These are phyloP conservation scores for Ceyx melanurus DNA, from an alignment of 2,113 vertebrate genomes.

Conservation along the genomic window DNA sequence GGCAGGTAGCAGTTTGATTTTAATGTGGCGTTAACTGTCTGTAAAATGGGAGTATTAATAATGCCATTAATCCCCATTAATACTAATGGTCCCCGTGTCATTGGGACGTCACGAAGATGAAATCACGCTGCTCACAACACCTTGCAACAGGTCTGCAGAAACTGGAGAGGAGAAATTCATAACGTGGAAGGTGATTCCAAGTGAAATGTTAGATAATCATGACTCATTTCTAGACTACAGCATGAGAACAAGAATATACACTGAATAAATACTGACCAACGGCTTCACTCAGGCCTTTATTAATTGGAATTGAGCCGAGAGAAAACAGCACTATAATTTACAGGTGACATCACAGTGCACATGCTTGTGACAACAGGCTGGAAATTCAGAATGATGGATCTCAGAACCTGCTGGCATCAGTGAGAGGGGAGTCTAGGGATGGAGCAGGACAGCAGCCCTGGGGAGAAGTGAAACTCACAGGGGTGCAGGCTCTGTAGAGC, in stretches of 20 bases:
- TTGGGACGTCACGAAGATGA: neutral
- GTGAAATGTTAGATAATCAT: neutral
- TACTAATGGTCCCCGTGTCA: neutral
- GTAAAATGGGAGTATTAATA: conserved; percentile 18
- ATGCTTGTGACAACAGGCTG: too few relatives aligned
- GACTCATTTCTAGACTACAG: neutral
- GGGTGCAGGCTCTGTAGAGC: too few relatives aligned
- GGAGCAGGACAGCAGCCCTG: too few relatives aligned
- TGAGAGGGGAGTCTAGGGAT: too few relatives aligned
- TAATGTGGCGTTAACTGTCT: neutral
- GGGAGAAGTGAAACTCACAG: too few relatives aligned
- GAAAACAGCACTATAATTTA: too few relatives aligned
- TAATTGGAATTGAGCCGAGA: neutral
- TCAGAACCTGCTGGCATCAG: too few relatives aligned
- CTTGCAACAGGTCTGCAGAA: neutral
- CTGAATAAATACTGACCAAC: neutral
- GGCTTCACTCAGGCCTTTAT: neutral
- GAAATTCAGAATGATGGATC: too few relatives aligned
- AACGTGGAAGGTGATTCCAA: neutral
- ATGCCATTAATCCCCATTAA: conserved; percentile 31
- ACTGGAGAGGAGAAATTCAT: neutral
- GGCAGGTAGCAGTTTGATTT: neutral
- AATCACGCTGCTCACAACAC: neutral
- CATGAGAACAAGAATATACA: neutral
- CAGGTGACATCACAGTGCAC: too few relatives aligned